Conservation (phyloP, 2,113 vertebrate species). For the Isurus oxyrinchus region DNA sequence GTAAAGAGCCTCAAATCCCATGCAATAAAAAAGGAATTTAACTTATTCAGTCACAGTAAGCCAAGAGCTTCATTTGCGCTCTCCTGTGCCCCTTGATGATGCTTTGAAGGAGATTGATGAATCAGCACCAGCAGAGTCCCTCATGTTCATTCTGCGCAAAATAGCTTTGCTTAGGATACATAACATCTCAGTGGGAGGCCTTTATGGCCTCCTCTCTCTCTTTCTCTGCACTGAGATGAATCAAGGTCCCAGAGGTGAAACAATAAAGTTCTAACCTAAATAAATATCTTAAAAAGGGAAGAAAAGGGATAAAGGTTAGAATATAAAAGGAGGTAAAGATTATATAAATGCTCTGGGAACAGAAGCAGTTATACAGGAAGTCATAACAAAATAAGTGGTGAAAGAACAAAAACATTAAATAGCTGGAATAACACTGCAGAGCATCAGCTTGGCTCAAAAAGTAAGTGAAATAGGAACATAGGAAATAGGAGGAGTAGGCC, state of each 20-base stretch:
- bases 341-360: neutral
- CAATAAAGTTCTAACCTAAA: neutral
- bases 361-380: neutral
- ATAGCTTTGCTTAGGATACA: neutral
- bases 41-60: neutral
- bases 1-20: neutral
- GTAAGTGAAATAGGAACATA: too few relatives aligned
- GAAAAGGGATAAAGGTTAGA: neutral
- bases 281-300: neutral
- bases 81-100: neutral
- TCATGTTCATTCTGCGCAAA: neutral
- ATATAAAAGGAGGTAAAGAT: neutral
- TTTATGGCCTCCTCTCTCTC: neutral
- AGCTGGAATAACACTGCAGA: neutral
- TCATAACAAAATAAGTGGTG: neutral
- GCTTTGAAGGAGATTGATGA: neutral
- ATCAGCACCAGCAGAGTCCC: neutral
- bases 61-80: neutral
- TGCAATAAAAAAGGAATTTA: conserved; percentile 5
- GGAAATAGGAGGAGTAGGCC: too few relatives aligned
- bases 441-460: neutral
- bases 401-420: neutral
- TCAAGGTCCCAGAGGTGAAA: neutral
- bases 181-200: neutral
- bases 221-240: neutral